Evolutionary conservation across 2,888 invertebrate genomes (phyloP).

Genomic region (Orthosia gracilis): DNA sequence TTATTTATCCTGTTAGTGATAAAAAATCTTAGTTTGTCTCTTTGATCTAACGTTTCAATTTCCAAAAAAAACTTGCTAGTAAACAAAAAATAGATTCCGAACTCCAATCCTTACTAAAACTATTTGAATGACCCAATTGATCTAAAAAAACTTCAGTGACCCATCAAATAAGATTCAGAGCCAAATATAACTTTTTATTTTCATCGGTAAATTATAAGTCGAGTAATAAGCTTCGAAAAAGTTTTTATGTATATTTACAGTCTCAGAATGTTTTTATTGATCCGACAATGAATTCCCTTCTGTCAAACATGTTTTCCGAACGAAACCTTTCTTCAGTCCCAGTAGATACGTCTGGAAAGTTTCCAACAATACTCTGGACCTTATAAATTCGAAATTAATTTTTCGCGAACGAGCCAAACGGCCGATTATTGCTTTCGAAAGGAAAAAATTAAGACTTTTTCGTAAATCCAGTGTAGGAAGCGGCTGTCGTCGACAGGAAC

Average conservation of each 20-base stretch:
- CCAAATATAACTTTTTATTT: conserved; percentile 33
- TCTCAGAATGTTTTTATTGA: conserved; percentile 30
- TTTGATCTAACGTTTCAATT: not conserved
- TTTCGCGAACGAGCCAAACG: conserved; percentile 67
- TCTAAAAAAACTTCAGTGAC: conserved; percentile 38
- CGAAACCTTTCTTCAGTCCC: conserved; percentile 38
- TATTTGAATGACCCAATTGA: conserved; percentile 37
- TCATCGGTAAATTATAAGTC: conserved; percentile 30
- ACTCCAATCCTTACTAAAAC: conserved; percentile 25
- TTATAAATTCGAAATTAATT: conserved; percentile 80
- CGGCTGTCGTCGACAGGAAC: conserved; percentile 81
- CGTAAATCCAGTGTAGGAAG: conserved; percentile 68
- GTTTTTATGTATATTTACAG: conserved; percentile 38
- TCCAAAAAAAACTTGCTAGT: conserved; percentile 1
- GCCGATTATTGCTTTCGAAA: conserved; percentile 78
- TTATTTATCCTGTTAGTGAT: not conserved
- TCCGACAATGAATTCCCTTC: conserved; percentile 33
- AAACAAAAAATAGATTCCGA: conserved; percentile 22
- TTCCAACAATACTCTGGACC: conserved; percentile 69
- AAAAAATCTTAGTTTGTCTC: not conserved
- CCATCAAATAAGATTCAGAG: conserved; percentile 31
- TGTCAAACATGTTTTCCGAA: conserved; percentile 50
- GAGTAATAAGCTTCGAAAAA: conserved; percentile 36
- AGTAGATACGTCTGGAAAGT: conserved; percentile 70
- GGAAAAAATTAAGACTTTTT: conserved; percentile 81